These are phyloP conservation scores for Austrofundulus limnaeus DNA, from an alignment of 2,113 vertebrate species.

Conservation along the genomic window DNA sequence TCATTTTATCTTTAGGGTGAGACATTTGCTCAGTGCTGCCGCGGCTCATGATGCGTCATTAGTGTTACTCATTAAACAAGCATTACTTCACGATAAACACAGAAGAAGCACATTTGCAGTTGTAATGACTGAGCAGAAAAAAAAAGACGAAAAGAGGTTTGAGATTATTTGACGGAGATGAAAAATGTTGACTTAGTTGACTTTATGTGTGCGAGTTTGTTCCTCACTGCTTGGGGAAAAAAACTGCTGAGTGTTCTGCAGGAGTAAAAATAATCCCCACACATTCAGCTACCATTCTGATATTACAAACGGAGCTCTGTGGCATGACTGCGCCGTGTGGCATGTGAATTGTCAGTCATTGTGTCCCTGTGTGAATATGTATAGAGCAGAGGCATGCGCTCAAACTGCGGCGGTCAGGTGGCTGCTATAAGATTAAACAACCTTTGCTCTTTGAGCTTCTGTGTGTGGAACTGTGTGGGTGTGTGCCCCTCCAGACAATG, in stretches of 20 bases:
- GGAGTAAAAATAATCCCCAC: constrained; percentile 53
- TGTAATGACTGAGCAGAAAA: background rate
- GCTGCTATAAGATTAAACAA: constrained; percentile 52
- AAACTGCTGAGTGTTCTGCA: constrained; percentile 14
- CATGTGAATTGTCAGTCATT: constrained; percentile 59
- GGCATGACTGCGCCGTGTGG: constrained; percentile 42
- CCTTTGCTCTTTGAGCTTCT: constrained; percentile 61
- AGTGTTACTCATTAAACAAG: constrained; percentile 44
- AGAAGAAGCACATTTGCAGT: constrained; percentile 3
- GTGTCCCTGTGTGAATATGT: constrained; percentile 57
- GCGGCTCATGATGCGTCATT: constrained; percentile 41
- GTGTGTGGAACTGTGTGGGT: constrained; percentile 32
- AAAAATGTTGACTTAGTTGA: background rate
- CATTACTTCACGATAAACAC: constrained; percentile 15
- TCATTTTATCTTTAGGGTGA: constrained; percentile 41
- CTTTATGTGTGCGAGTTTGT: background rate
- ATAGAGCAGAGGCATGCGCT: constrained; percentile 54
- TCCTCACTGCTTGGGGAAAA: background rate
- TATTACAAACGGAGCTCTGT: constrained; percentile 37
- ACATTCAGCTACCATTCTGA: constrained; percentile 26
- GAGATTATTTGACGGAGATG: background rate
- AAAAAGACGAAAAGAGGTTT: background rate
- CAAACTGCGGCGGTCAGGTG: constrained; percentile 62
- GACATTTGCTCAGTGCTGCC: constrained; percentile 29
- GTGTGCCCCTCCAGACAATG: constrained; percentile 52